These are phyloP conservation scores for Illadopsis cleaveri DNA, from an alignment of 2,113 vertebrate genomes.

Conservation along the genomic window DNA sequence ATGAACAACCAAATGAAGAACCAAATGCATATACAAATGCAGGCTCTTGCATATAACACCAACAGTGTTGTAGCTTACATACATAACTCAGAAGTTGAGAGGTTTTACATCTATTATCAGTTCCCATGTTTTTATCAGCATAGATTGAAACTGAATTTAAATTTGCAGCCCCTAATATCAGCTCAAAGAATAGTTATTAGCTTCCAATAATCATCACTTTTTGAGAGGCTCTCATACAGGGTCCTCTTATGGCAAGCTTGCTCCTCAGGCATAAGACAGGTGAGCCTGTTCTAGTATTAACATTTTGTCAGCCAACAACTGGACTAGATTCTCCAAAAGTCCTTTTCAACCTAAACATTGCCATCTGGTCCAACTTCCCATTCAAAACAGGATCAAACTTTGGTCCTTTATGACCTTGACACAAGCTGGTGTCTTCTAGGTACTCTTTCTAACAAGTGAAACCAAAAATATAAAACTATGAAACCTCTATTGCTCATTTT, in stretches of 20 bases:
- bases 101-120: neutral
- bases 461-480: neutral
- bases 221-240: neutral
- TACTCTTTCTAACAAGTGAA: neutral
- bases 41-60: neutral
- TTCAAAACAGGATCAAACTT: neutral
- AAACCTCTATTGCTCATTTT: neutral
- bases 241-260: neutral
- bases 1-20: neutral
- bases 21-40: neutral
- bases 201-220: neutral
- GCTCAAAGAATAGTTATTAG: neutral
- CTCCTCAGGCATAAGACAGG: neutral
- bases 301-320: neutral
- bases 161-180: neutral
- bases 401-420: neutral
- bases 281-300: neutral
- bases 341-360: neutral
- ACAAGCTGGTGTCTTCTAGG: neutral
- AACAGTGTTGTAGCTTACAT: neutral
- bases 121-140: neutral
- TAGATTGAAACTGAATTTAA: neutral
- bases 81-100: neutral
- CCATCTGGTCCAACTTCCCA: neutral
- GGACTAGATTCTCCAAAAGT: neutral